Evolutionary conservation across 2,113 vertebrate species (phyloP), one percentile per base, ranked within the genome.

Genomic region (Oryzias curvinotus): DNA sequence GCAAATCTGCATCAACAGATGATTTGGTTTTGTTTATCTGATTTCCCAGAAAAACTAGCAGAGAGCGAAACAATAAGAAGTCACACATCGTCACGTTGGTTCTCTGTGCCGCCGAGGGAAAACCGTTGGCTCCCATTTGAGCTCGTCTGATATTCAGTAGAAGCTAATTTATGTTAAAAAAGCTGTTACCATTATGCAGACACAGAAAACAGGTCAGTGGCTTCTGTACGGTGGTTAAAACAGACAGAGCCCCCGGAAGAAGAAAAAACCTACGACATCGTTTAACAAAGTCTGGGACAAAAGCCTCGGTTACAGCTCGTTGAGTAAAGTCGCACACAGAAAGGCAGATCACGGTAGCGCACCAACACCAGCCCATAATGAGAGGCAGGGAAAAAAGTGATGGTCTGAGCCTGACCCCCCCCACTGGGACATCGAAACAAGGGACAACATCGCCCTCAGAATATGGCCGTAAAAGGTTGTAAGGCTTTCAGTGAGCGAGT

Each of bases 361-460:
- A 14, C 26, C n/a, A 21, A 51, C 3, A 17, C 7, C 15, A n/a
- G 28, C 13, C 3, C 43, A 55, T 21, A 52, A 52, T 47, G 66
- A 67, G 56, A 26, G 19, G 58, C 41, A 0, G n/a, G 57, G 28
- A 73, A 49, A 69, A 57, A 53, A 42, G 54, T 54, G 45, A 26
- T 5, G 54, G 52, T 57, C 73, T 41, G 52, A 54, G 28, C 23
- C 52, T 51, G 68, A 73, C 62, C 62, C 19, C 19, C 21, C 76
- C 80, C 56, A 0, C 14, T 64, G 80, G 76, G 73, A 70, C 1
- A 7, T 63, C 41, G 5, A 62, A 56, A 17, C 65, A 25, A 46
- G 25, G 67, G 52, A 67, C 58, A 57, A 30, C 55, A 13, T 57
- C 7, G 14, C 44, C 63, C 61, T 58, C 55, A 57, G 55, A 67